phyloP scores from a whole-genome alignment of 1,140 invertebrate genomes.

The Asbolus verrucosus region DNA sequence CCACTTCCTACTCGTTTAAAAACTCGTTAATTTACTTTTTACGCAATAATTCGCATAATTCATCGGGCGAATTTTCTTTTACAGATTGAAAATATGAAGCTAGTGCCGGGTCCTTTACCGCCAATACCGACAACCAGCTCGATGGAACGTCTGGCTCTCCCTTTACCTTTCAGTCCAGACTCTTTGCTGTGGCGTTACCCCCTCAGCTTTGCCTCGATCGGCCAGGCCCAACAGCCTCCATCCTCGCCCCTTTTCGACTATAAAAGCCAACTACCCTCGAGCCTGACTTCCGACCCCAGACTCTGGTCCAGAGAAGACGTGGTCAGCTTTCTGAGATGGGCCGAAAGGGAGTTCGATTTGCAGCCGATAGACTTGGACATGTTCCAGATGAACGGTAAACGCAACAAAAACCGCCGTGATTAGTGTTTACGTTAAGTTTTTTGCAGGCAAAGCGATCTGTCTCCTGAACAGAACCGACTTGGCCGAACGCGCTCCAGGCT shows the following conservation, averaged over 20 bases:
- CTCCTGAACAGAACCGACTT: slow-evolving; percentile 90
- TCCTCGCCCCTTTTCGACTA: slow-evolving; percentile 82
- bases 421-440: not conserved
- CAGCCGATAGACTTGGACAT: slow-evolving; percentile 92
- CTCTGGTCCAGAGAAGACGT: slow-evolving; percentile 94
- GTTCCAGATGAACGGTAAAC: slow-evolving; percentile 97
- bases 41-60: slow-evolving; percentile 17
- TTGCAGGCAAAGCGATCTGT: slow-evolving; percentile 88
- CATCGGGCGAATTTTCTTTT: slow-evolving; percentile 46
- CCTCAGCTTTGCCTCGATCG: slow-evolving; percentile 71
- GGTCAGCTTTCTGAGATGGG: slow-evolving; percentile 88
- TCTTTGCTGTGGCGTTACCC: slow-evolving; percentile 84
- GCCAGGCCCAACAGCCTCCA: slow-evolving; percentile 71
- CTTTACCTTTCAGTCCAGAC: slow-evolving; percentile 80
- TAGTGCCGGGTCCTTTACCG: slow-evolving; percentile 74
- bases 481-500: slow-evolving; percentile 89
- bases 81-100: slow-evolving; percentile 69
- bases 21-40: slow-evolving; percentile 29
- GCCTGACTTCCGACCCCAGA: slow-evolving; percentile 86
- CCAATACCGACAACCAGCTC: slow-evolving; percentile 70
- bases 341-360: slow-evolving; percentile 92
- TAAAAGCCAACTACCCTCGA: slow-evolving; percentile 84
- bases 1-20: slow-evolving; percentile 47
- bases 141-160: slow-evolving; percentile 74
- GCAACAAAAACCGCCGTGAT: no score